phyloP scores from a whole-genome alignment of 2,113 vertebrate species.

The Pseudorectes ferrugineus region DNA sequence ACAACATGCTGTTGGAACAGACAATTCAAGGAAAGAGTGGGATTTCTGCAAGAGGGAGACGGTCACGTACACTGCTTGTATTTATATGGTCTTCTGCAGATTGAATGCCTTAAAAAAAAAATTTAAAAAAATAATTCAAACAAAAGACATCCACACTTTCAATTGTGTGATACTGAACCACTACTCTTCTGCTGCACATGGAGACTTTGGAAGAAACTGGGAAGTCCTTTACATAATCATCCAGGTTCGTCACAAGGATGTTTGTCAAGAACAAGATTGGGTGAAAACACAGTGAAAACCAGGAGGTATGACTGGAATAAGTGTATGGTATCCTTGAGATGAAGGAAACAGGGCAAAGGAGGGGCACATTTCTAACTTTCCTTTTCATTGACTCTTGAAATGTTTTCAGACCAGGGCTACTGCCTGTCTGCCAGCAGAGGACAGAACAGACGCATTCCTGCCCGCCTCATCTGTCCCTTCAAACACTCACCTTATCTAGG shows the following conservation, averaged over 20 bases:
- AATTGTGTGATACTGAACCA: not conserved
- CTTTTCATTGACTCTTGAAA: not conserved
- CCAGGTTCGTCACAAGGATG: not conserved
- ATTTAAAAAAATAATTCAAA: not conserved
- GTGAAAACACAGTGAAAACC: not conserved
- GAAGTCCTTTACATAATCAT: not conserved
- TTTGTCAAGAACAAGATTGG: not conserved
- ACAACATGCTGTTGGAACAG: not conserved
- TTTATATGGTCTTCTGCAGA: not conserved
- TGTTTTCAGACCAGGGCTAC: not conserved
- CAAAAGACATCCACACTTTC: not conserved
- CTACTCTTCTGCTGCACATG: not conserved
- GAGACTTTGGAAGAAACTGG: not conserved
- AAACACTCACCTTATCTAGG: not conserved
- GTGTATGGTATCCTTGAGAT: not conserved
- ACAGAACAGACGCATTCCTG: not conserved
- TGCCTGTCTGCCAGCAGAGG: not conserved
- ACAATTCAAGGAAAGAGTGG: not conserved
- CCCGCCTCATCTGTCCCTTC: not conserved
- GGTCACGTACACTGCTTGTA: not conserved
- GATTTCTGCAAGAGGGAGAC: not conserved
- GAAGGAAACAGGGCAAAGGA: not conserved
- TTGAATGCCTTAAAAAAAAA: not conserved
- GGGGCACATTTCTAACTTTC: not conserved
- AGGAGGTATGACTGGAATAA: not conserved